Base-by-base conservation (phyloP, 2,888 invertebrate genomes). In the Neocrepidodera transversa region DNA sequence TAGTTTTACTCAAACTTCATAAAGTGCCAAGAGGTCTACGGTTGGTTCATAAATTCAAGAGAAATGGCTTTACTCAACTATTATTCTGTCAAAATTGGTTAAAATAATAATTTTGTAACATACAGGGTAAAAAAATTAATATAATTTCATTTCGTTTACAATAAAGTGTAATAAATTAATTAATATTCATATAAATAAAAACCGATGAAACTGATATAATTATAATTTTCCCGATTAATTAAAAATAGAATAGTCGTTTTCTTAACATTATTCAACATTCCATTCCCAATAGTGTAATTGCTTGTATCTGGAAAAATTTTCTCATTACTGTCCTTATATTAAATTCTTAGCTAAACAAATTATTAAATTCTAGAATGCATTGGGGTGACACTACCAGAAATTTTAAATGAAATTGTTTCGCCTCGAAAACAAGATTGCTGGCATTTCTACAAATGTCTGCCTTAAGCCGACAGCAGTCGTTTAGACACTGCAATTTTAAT, bases 341-440 rank as follows among this genome's bases (percentile, higher is more conserved):
- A 14, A 11, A 36, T 36, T 36, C 35, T 36, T 14, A 36, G 14
- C 14, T 13, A 14, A 11, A 14, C 14, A 36, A 36, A 36, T 36
- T 36, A 36, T 36, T 36, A 36, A 36, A 36, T 36, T 36, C 14
- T 36, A 36, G 4, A 4, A 8, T 36, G 14, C 35, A 36, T 8
- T 8, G 8, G 35, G 35, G 35, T 36, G 14, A 13, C 14, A 36
- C 35, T 36, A 2, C 8, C 8, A 5, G 13, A 36, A 36, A 36
- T 36, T 11, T 36, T 36, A 36, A 36, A 36, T 36, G 11, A 36
- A 36, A 36, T 36, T 36, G 35, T 36, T 36, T 36, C 8, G 2
- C 35, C 14, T 13, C 2, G 13, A 14, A 36, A 36, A 36, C 14
- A 14, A 14, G 14, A 13, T 36, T 14, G 2, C 35, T 14, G 14